Evolutionary conservation across 2,113 vertebrate genomes (phyloP).

Genomic region (Sceloporus tristichus): DNA sequence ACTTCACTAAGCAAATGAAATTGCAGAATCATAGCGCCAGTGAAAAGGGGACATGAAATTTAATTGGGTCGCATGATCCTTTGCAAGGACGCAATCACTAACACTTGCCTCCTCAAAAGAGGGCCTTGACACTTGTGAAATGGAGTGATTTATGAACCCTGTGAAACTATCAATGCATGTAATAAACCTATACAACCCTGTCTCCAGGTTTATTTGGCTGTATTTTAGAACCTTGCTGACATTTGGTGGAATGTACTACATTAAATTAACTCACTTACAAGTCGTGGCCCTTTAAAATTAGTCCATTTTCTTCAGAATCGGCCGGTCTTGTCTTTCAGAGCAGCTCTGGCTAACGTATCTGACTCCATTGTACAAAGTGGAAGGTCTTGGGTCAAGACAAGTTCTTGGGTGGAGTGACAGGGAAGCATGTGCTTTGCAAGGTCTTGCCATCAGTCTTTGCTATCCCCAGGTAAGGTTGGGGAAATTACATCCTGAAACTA

Average conservation of each 20-base stretch:
- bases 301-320: not conserved
- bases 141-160: constrained; percentile 62
- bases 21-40: constrained; percentile 2
- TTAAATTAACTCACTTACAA: constrained; percentile 18
- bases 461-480: not conserved
- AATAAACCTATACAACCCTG: constrained; percentile 56
- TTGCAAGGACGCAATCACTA: constrained; percentile 33
- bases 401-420: not conserved
- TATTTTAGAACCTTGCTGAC: constrained; percentile 33
- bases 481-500: too few species aligned
- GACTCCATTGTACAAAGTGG: not conserved
- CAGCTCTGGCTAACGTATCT: not conserved
- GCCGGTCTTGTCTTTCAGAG: not conserved
- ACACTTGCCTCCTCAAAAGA: constrained; percentile 19
- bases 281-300: not conserved
- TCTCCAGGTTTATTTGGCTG: constrained; percentile 47
- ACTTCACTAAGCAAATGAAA: constrained; percentile 44
- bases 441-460: too few species aligned
- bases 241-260: not conserved
- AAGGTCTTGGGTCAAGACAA: not conserved
- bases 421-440: not conserved
- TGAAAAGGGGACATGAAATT: constrained; percentile 45
- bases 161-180: constrained; percentile 44
- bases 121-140: constrained; percentile 53
- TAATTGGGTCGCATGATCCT: constrained; percentile 25